phyloP scores from a whole-genome alignment of 2,888 invertebrate genomes.

The Clanis bilineata region DNA sequence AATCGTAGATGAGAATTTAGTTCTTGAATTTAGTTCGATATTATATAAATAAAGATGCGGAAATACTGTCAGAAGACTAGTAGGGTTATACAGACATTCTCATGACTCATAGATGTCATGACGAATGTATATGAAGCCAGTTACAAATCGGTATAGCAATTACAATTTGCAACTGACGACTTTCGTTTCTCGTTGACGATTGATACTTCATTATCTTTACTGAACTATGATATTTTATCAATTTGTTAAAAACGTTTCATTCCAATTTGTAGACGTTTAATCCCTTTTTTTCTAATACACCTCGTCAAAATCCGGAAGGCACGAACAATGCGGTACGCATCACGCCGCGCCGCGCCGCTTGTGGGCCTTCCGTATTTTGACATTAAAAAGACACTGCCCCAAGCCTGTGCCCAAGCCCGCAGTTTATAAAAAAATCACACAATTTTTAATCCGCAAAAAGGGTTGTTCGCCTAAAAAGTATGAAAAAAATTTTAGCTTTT shows the following conservation, averaged over 20 bases:
- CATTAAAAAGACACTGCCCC: conserved; percentile 12
- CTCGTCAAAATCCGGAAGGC: conserved; percentile 2
- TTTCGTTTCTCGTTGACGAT: no score
- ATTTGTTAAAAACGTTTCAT: not conserved
- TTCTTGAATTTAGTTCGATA: no score
- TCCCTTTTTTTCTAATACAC: not conserved
- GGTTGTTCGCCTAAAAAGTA: conserved; percentile 45
- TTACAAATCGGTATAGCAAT: no score
- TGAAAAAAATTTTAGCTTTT: conserved; percentile 34
- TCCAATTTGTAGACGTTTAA: not conserved
- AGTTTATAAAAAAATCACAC: conserved; percentile 34
- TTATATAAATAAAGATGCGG: no score
- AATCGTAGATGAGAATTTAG: no score
- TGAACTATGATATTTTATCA: no score
- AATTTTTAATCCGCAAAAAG: conserved; percentile 52
- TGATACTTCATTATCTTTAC: no score
- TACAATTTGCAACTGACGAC: not conserved
- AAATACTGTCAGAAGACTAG: no score
- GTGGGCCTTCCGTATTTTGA: conserved; percentile 8
- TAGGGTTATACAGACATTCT: no score
- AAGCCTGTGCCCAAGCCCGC: not conserved
- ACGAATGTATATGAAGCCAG: no score
- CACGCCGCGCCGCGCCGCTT: not conserved
- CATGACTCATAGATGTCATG: no score
- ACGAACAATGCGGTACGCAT: not conserved